These are phyloP conservation scores for Xenopus laevis DNA, from an alignment of 2,113 vertebrate genomes.

Conservation along the genomic window DNA sequence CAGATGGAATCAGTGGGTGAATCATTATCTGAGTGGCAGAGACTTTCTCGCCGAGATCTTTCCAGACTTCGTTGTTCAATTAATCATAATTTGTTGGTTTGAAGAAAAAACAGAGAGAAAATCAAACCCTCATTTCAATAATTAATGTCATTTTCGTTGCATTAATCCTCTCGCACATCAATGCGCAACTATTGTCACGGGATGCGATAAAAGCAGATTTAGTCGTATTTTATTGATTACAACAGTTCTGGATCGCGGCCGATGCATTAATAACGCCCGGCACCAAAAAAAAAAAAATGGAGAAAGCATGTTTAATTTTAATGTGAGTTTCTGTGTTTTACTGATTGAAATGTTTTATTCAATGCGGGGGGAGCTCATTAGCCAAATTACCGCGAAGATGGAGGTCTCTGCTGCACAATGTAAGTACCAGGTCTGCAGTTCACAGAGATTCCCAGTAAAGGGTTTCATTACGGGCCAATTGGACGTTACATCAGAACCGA, in stretches of 20 bases:
- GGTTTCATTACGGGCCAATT: not conserved
- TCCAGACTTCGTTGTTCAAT: conserved; percentile 30
- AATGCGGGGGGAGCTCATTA: conserved; percentile 36
- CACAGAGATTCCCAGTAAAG: not conserved
- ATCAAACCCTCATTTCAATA: conserved; percentile 32
- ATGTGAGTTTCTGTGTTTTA: not conserved
- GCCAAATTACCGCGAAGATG: conserved; percentile 19
- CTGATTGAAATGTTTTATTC: conserved; percentile 32
- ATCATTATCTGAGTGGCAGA: no score
- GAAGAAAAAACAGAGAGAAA: conserved; percentile 10
- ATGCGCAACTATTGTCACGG: conserved; percentile 28
- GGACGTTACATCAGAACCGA: no score
- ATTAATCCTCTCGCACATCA: conserved; percentile 37
- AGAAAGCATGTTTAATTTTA: conserved; percentile 33
- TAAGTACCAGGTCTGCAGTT: not conserved
- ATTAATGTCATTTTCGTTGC: conserved; percentile 38
- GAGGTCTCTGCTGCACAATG: not conserved
- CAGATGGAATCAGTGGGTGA: no score
- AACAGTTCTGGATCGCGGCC: conserved; percentile 35
- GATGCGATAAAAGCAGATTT: conserved; percentile 38
- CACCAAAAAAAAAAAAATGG: not conserved
- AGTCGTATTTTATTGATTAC: conserved; percentile 46
- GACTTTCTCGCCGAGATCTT: no score
- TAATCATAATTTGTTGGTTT: conserved; percentile 45
- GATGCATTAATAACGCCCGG: conserved; percentile 37